Base-by-base conservation (phyloP, 1,140 invertebrate genomes). In the Neoseiulus cucumeris region DNA sequence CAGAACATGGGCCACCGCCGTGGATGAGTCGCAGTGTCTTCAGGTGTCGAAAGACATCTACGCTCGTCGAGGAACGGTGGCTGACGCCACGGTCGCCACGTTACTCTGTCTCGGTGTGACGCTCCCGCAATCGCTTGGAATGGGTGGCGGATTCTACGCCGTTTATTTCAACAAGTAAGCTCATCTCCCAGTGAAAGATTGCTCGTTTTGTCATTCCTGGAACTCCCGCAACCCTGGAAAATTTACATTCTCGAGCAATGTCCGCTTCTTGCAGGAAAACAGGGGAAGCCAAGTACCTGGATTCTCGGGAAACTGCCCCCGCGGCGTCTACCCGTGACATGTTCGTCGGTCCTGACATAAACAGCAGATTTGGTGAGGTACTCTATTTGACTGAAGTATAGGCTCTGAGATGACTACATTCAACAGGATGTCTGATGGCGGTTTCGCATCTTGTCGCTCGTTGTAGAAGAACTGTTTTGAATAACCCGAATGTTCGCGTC, bases 131-230 rank as follows among this genome's bases (percentile, higher is more conserved):
- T 75, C 73, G 45, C 74, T 76, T 9, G 80, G 80, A 0, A 70
- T 92, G 0, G 80, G 80, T 67, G 80, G 80, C 65, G 80, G 79
- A n/a, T 73, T 73, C 64, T 73, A 80, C 65, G 76, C 78, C 73
- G 75, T 76, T 6, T 70, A 78, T 64, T 80, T 78, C 66, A 74
- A 77, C 67, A 76, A 72, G 77, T 79, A 71, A 20, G 17, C n/a
- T n/a, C n/a, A n/a, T n/a, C n/a, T n/a, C n/a, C n/a, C n/a, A n/a
- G n/a, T n/a, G n/a, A n/a, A n/a, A n/a, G n/a, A n/a, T n/a, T n/a
- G n/a, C n/a, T n/a, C n/a, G n/a, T n/a, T n/a, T n/a, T n/a, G n/a
- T n/a, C n/a, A n/a, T n/a, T n/a, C n/a, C n/a, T n/a, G n/a, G n/a
- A n/a, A n/a, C n/a, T n/a, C n/a, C n/a, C n/a, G n/a, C n/a, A n/a